These are phyloP conservation scores for Eumerus sabulonum DNA, from an alignment of 2,888 invertebrate genomes.

Conservation along the genomic window DNA sequence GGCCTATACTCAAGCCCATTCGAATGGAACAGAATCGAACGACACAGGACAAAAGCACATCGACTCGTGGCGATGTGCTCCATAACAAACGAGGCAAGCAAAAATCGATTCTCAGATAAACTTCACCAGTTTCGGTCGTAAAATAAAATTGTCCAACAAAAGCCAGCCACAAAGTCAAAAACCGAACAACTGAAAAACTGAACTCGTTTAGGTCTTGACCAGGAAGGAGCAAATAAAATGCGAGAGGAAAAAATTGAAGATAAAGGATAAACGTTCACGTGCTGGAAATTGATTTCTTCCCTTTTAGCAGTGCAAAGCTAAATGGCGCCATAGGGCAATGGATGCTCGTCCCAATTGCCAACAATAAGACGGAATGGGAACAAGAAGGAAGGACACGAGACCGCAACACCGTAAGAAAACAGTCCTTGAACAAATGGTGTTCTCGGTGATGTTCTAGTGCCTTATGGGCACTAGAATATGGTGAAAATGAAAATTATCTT, in stretches of 20 bases:
- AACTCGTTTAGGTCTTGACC: not conserved
- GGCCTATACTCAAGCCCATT: not conserved
- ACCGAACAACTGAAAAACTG: slow-evolving; percentile 6
- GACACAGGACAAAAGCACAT: slow-evolving; percentile 11
- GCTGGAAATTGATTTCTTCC: slow-evolving; percentile 43
- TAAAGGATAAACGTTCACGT: slow-evolving; percentile 17
- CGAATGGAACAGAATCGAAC: not conserved
- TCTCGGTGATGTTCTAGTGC: too few relatives aligned
- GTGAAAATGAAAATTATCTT: too few relatives aligned
- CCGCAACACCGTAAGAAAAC: too few relatives aligned
- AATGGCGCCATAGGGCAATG: slow-evolving; percentile 45
- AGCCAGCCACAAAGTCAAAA: not conserved
- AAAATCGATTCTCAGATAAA: slow-evolving; percentile 25
- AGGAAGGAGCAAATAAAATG: not conserved
- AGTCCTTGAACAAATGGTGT: too few relatives aligned
- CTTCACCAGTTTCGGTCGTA: slow-evolving; percentile 27
- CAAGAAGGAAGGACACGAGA: too few relatives aligned
- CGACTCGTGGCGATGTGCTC: not conserved
- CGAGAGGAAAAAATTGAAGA: not conserved
- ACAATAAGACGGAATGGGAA: not conserved
- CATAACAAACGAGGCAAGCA: not conserved
- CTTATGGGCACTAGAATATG: too few relatives aligned
- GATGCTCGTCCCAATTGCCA: slow-evolving; percentile 11
- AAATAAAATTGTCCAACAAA: slow-evolving; percentile 27
- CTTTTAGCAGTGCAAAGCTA: slow-evolving; percentile 27